Conservation (phyloP, 2,888 invertebrate species). For the Cybosia mesomella region DNA sequence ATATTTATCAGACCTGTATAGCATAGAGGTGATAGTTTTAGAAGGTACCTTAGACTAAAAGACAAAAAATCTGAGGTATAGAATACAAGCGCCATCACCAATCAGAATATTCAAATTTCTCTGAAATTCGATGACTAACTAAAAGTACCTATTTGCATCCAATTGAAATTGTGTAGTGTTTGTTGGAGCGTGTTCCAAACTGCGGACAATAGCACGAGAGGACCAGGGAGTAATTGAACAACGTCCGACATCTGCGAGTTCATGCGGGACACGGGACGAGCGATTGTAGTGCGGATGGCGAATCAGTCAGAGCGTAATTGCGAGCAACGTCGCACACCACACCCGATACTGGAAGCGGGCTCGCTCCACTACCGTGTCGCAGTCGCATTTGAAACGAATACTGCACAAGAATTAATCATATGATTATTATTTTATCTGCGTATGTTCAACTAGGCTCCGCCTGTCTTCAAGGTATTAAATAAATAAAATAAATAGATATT, state of each 20-base stretch:
- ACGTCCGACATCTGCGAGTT: not conserved
- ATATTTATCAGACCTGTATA: too few species aligned
- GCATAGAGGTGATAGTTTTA: too few species aligned
- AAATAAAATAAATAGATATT: too few species aligned
- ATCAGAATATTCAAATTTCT: not conserved
- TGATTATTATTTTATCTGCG: too few species aligned
- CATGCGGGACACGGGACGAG: not conserved
- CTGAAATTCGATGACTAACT: not conserved
- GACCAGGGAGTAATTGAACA: not conserved
- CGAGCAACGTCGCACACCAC: not conserved
- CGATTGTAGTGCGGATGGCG: not conserved
- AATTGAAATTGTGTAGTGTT: conserved; percentile 1
- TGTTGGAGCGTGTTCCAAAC: not conserved
- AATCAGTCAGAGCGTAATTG: not conserved
- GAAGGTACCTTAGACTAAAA: too few species aligned
- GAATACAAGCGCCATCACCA: not conserved
- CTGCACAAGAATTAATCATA: not conserved
- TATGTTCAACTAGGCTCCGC: not conserved
- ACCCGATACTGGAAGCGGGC: not conserved
- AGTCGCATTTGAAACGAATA: too few species aligned
- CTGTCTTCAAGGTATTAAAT: not conserved
- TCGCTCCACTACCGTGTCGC: not conserved
- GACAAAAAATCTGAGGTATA: too few species aligned
- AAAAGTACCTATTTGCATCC: not conserved
- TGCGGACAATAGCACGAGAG: not conserved